Conservation (phyloP, 2,888 invertebrate species). For the Magallana nippona region DNA sequence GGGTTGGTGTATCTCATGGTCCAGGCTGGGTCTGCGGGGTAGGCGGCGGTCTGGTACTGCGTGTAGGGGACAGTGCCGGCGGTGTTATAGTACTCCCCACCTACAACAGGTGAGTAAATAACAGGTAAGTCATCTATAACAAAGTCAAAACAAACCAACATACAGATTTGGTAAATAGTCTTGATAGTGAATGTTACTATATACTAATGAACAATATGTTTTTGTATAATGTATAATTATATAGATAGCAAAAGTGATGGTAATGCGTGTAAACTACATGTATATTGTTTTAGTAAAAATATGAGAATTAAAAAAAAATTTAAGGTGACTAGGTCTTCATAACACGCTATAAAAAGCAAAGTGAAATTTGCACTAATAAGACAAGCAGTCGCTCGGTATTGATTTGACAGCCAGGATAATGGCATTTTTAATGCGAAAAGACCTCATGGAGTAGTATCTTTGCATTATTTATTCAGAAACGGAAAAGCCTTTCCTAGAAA, state of each 20-base stretch:
- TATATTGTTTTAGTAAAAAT: no score
- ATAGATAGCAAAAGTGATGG: no score
- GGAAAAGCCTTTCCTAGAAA: not conserved
- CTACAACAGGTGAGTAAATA: conserved; percentile 35
- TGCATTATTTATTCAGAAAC: conserved; percentile 26
- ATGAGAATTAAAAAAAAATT: no score
- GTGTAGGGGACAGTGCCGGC: conserved; percentile 48
- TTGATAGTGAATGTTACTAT: no score
- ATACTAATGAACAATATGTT: no score
- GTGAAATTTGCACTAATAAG: not conserved
- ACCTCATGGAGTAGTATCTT: not conserved
- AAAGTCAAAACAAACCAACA: not conserved
- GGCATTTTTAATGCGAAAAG: not conserved
- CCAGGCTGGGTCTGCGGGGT: conserved; percentile 50
- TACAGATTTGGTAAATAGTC: no score
- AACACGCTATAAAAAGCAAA: not conserved
- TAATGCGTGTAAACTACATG: no score
- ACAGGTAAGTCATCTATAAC: not conserved
- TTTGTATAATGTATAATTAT: no score
- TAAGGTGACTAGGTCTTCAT: not conserved
- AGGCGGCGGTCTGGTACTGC: conserved; percentile 49
- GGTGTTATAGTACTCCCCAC: conserved; percentile 51
- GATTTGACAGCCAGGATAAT: not conserved
- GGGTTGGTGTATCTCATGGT: conserved; percentile 44
- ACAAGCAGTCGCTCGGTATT: not conserved